Conservation (phyloP, 2,888 invertebrate genomes). For the Copidosoma aretas region DNA sequence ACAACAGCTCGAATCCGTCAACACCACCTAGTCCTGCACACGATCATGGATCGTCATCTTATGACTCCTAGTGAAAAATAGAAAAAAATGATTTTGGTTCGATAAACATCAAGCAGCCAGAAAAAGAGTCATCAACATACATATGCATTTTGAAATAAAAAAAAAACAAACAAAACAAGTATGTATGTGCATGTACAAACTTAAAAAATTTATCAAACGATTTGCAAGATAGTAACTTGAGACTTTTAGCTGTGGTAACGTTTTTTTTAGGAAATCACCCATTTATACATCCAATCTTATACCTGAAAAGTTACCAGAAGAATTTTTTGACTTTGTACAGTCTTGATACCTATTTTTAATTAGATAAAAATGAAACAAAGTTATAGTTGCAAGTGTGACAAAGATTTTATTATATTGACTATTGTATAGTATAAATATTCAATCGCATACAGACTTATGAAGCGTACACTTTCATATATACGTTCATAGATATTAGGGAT, state of each 20-base stretch:
- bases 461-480: background rate
- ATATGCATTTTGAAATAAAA: background rate
- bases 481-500: conserved; percentile 8
- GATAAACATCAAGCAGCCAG: background rate
- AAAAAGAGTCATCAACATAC: background rate
- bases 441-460: conserved; percentile 8
- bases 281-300: conserved; percentile 38
- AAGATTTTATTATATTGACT: conserved; percentile 31
- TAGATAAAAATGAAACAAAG: conserved; percentile 29
- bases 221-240: conserved; percentile 7
- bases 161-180: background rate
- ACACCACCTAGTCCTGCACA: conserved; percentile 75
- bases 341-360: conserved; percentile 42
- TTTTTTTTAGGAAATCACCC: conserved; percentile 35
- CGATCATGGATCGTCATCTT: conserved; percentile 72
- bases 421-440: conserved; percentile 33
- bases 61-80: conserved; percentile 66
- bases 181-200: conserved; percentile 13
- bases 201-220: conserved; percentile 10
- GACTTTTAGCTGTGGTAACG: conserved; percentile 33
- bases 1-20: conserved; percentile 77
- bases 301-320: conserved; percentile 42
- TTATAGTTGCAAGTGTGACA: conserved; percentile 32
- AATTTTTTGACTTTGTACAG: conserved; percentile 42
- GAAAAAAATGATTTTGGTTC: background rate